Percentiles rank a stretch among this genome's conserved stretches.
Conservation (phyloP, 2,113 vertebrate species). For the Pteropus alecto region DNA sequence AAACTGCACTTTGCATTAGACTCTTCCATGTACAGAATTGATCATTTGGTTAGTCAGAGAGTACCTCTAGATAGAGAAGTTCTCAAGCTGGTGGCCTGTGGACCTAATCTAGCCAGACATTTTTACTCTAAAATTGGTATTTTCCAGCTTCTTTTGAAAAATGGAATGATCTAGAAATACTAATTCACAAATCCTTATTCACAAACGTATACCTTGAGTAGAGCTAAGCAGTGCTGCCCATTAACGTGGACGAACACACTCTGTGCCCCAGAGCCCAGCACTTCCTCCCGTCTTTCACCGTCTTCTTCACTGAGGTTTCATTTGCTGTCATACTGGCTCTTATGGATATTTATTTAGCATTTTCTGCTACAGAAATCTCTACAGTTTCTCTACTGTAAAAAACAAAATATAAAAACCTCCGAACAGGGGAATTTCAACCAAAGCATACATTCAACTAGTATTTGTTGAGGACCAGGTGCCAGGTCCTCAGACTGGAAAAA, state of each 20-base stretch:
- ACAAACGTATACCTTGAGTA: neutral
- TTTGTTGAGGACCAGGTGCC: neutral
- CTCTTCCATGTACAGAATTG: neutral
- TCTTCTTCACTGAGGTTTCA: neutral
- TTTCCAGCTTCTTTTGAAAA: neutral
- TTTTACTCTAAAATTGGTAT: neutral
- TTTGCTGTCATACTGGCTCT: neutral
- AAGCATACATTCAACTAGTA: neutral
- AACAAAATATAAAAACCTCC: neutral
- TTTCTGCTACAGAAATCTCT: neutral
- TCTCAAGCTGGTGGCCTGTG: neutral
- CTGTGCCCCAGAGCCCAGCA: rapidly evolving
- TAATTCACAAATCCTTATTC: neutral
- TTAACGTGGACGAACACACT: too few relatives aligned
- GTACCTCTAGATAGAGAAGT: neutral
- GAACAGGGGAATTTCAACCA: neutral
- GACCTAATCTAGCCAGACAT: neutral
- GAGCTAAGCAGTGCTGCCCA: neutral
- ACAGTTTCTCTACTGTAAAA: neutral
- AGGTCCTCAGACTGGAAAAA: neutral
- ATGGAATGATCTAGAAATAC: neutral
- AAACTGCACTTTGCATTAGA: neutral
- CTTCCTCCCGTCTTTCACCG: neutral
- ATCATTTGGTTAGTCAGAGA: neutral
- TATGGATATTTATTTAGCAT: neutral